Evolutionary conservation across 2,888 invertebrate species (phyloP).

Genomic region (Xestia ashworthii): DNA sequence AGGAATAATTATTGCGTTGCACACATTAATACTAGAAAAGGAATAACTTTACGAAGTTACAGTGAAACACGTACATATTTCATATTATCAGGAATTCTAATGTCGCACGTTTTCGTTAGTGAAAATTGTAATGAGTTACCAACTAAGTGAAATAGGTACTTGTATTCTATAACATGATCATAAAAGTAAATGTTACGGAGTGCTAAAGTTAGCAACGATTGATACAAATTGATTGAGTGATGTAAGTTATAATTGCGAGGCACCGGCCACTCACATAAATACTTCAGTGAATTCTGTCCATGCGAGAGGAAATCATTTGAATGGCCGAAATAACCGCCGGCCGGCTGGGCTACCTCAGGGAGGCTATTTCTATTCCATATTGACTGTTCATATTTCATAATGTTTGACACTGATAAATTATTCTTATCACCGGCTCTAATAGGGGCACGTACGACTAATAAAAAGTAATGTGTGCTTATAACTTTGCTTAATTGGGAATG

Average conservation of each 20-base stretch:
- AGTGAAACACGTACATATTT: slow-evolving; percentile 42
- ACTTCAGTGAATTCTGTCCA: slow-evolving; percentile 56
- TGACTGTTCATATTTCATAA: slow-evolving; percentile 66
- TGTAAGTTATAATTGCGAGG: slow-evolving; percentile 52
- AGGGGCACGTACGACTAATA: slow-evolving; percentile 41
- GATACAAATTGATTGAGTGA: slow-evolving; percentile 44
- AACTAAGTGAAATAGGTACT: slow-evolving; percentile 7
- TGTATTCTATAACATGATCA: slow-evolving; percentile 8
- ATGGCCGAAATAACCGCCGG: slow-evolving; percentile 64
- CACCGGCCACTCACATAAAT: slow-evolving; percentile 51
- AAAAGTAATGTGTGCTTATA: slow-evolving; percentile 47
- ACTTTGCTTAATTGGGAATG: slow-evolving; percentile 39
- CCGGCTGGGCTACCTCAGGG: slow-evolving; percentile 52
- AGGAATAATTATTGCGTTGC: slow-evolving; percentile 59
- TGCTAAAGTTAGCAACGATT: slow-evolving; percentile 33
- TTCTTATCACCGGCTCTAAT: slow-evolving; percentile 55
- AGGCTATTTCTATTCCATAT: slow-evolving; percentile 69
- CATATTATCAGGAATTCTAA: slow-evolving; percentile 46
- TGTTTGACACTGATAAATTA: slow-evolving; percentile 63
- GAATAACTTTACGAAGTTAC: slow-evolving; percentile 39
- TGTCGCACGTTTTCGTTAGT: slow-evolving; percentile 44
- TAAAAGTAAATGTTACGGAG: slow-evolving; percentile 13
- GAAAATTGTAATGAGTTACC: slow-evolving; percentile 27
- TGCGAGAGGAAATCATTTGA: slow-evolving; percentile 64
- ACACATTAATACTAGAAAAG: slow-evolving; percentile 49